phyloP scores from a whole-genome alignment of 2,888 invertebrate species.

The Andrena praecox region DNA sequence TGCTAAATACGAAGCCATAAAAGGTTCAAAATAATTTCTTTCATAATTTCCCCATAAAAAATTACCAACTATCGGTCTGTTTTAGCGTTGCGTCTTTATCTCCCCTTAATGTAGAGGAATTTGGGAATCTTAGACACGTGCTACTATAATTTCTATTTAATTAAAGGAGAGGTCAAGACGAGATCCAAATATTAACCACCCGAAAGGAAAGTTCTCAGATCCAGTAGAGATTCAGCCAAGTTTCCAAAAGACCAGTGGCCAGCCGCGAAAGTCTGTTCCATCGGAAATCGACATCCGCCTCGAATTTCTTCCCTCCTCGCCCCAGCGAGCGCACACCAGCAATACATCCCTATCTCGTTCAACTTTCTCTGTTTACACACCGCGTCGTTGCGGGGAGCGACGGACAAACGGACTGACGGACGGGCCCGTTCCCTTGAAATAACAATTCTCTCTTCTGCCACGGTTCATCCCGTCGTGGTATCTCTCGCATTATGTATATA shows the following conservation, averaged over 20 bases:
- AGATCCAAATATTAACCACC: no score
- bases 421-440: conserved; percentile 79
- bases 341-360: conserved; percentile 74
- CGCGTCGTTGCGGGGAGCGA: conserved; percentile 74
- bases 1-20: no score
- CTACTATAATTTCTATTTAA: no score
- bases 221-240: neutral
- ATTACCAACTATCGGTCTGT: no score
- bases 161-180: no score
- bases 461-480: conserved; percentile 30
- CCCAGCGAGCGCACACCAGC: conserved; percentile 58
- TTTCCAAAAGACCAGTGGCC: neutral
- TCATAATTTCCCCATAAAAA: no score
- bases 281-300: conserved; percentile 43
- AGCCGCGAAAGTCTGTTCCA: conserved; percentile 8
- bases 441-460: conserved; percentile 74
- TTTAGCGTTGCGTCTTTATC: no score
- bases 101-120: no score
- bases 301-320: conserved; percentile 56
- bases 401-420: conserved; percentile 75
- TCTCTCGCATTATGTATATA: conserved; percentile 24
- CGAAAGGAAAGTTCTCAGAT: neutral
- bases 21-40: no score
- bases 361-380: conserved; percentile 80
- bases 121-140: no score